Evolutionary conservation across 2,113 vertebrate species (phyloP).

Genomic region (Calidris pugnax): DNA sequence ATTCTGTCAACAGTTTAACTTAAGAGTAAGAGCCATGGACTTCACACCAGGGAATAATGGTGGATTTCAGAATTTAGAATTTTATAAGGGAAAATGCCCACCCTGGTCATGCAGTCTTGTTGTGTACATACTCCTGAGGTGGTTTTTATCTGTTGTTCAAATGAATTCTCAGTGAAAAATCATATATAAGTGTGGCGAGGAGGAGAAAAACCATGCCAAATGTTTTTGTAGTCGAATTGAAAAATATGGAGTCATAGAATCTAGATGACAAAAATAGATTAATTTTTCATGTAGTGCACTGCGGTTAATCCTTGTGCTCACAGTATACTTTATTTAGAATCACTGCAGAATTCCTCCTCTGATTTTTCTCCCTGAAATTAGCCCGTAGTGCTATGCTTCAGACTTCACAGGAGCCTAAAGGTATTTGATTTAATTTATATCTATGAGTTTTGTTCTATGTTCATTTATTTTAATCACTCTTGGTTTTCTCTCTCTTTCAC

Average conservation of each 20-base stretch:
- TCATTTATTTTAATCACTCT: constrained; percentile 16
- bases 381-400: background rate
- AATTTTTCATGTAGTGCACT: constrained; percentile 1
- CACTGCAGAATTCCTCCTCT: constrained; percentile 9
- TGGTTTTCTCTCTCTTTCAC: background rate
- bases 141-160: background rate
- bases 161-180: background rate
- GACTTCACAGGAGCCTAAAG: constrained; percentile 17
- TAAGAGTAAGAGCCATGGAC: background rate
- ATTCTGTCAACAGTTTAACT: background rate
- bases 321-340: constrained; percentile 42
- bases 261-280: constrained; percentile 12
- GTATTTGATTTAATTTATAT: constrained; percentile 40
- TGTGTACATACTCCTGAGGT: background rate
- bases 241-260: background rate
- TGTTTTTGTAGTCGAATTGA: background rate
- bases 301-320: background rate
- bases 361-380: constrained; percentile 25
- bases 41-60: background rate
- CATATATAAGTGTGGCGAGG: background rate
- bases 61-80: background rate
- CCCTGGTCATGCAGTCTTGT: background rate
- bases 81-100: background rate
- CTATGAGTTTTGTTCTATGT: background rate
- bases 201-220: background rate